These are phyloP conservation scores for Pteropus alecto DNA, from an alignment of 2,113 vertebrate species.

Conservation along the genomic window DNA sequence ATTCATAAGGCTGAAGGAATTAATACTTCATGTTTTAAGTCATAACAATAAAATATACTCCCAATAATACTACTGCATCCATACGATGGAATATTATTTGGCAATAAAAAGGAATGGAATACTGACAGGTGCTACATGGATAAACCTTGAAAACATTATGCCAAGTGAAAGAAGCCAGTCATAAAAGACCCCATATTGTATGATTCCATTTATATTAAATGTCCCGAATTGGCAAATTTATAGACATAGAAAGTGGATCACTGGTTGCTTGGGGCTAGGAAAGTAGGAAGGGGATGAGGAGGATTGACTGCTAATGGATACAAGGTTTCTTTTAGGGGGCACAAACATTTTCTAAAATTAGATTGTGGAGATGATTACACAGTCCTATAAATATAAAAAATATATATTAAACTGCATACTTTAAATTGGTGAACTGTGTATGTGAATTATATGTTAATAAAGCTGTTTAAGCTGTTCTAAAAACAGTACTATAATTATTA, in stretches of 20 bases:
- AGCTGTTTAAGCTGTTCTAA: not conserved
- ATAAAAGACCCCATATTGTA: not conserved
- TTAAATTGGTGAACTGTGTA: not conserved
- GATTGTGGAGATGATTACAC: not conserved
- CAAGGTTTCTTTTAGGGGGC: not conserved
- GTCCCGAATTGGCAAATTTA: not conserved
- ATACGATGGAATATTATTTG: not conserved
- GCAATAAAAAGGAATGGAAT: not conserved
- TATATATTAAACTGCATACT: not conserved
- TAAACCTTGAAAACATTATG: not conserved
- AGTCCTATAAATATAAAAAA: not conserved
- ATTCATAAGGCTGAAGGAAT: not conserved
- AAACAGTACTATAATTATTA: not conserved
- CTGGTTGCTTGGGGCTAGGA: not conserved
- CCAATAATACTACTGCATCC: not conserved
- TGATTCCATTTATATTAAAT: not conserved
- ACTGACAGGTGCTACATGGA: not conserved
- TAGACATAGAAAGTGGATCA: not conserved
- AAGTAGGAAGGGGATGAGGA: not conserved
- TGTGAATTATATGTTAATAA: not conserved
- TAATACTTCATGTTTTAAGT: not conserved
- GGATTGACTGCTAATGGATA: not conserved
- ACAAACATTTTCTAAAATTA: not conserved
- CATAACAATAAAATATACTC: not conserved
- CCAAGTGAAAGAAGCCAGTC: not conserved